Base-by-base conservation (phyloP, 1,140 invertebrate species). In the Drosophila yakuba region DNA sequence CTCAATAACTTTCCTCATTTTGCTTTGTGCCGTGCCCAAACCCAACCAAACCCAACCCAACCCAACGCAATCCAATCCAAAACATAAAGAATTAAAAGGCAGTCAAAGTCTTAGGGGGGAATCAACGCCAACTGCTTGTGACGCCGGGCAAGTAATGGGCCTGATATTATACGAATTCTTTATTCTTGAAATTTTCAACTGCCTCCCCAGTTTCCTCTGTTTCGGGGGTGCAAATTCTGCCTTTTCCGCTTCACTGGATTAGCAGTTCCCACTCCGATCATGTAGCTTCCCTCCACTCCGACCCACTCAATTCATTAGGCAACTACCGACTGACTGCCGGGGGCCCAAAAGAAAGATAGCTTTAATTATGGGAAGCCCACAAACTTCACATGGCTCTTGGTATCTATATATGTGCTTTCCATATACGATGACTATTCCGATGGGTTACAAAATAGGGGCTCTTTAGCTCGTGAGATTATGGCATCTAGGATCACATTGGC, bases 1-100 rank as follows among this genome's bases (percentile, higher is more conserved):
- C 73, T 83, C 80, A 83, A 82, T 82, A 83, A 78, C 73, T 72
- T 78, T 61, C n/a, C 55, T 39, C 36, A 35, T 41, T 64, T 64
- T 58, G n/a, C 43, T 66, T 66, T 58, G 51, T 48, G 68, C 43
- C 35, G 41, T 17, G 11, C 14, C 11, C n/a, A 1, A 36, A 25
- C 35, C 66, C 20, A 28, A 47, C n/a, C 32, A 36, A 48, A 50
- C 17, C 17, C 17, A 17, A 20, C 20, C 20, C 20, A 20, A 20
- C 20, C 20, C 20, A 20, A 20, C 2, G 1, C 20, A 20, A 20
- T 20, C 20, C 20, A 20, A 20, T 20, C 20, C 1, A 20, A 20
- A 20, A 20, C 1, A 20, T 1, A 54, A 23, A 15, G 20, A 12
- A 17, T 51, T 2, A 17, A 51, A 36, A 36, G n/a, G 2, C 50